Evolutionary conservation across 2,113 vertebrate species (phyloP), one percentile per base, ranked within the genome.

Genomic region (Desmodus rotundus): DNA sequence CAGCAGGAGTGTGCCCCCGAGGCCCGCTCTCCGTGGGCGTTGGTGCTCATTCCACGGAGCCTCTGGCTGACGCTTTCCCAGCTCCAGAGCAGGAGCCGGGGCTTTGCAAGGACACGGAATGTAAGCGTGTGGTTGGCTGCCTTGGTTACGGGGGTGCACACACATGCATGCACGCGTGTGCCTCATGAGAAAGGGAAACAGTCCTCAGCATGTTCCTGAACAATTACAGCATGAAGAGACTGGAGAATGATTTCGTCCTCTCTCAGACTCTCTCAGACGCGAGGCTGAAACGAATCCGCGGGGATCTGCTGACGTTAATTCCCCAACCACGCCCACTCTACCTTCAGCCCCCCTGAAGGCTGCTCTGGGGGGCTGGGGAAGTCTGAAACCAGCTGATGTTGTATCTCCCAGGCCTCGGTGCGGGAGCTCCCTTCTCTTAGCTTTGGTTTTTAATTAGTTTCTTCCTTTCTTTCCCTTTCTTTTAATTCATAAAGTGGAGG

Each of bases 1-100:
- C 47, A 31, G 65, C 2, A 43, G 52, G 36, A 20, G 41, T 56
- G 28, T 63, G 28, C 38, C 67, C 70, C 4, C 1, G 54, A 38
- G 67, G 77, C 50, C 91, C 12, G 11, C 14, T 20, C 45, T n/a
- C 4, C 10, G 61, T 73, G 54, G 77, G 52, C 36, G 56, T 38
- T 10, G 41, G 24, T 33, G 77, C 11, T 43, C 7, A 7, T 6
- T 85, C 52, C 85, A 63, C 83, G 89, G 61, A 82, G 36, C 31
- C 26, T n/a, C 63, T 31, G 65, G 90, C 33, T 58, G 31, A n/a
- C n/a, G 81, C 45, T 93, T 78, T 54, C 19, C 33, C 70, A 82
- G 61, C 45, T 73, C 20, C 16, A 50, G 58, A 91, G 24, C 47
- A 76, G 93, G 93, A 91, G 47, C 52, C 28, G 28, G 87, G 63